phyloP scores from a whole-genome alignment of 2,888 invertebrate species.

The Chironomus tentans region DNA sequence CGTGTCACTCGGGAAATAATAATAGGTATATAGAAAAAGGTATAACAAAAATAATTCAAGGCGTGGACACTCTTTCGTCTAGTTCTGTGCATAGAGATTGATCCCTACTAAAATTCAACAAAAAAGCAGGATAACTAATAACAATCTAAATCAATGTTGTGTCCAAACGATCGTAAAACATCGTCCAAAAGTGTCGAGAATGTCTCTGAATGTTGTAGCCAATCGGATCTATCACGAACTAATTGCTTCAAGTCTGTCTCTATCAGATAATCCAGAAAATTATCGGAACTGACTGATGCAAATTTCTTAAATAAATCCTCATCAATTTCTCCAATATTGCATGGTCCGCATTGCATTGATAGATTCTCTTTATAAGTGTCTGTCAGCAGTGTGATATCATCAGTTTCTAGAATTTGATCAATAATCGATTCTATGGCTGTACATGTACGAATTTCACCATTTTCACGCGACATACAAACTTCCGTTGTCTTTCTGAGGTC shows the following conservation, averaged over 20 bases:
- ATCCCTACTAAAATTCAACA: no score
- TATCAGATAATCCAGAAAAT: conserved; percentile 52
- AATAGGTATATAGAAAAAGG: no score
- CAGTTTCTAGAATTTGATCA: conserved; percentile 53
- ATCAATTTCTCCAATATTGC: conserved; percentile 40
- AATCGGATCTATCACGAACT: conserved; percentile 52
- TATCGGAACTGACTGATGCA: conserved; percentile 44
- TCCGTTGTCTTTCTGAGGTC: conserved; percentile 2
- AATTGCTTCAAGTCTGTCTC: conserved; percentile 50
- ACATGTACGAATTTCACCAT: conserved; percentile 27
- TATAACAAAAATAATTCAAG: no score
- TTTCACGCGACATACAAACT: conserved; percentile 29
- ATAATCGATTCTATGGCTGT: conserved; percentile 47
- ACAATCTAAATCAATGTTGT: conserved; percentile 60
- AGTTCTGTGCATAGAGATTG: no score
- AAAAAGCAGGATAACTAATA: conserved; percentile 50
- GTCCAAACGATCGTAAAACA: conserved; percentile 54
- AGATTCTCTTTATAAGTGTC: conserved; percentile 44
- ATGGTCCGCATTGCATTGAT: conserved; percentile 35
- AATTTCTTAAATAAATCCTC: conserved; percentile 38
- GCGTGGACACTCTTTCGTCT: no score
- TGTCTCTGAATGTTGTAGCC: conserved; percentile 58
- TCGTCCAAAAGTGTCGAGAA: conserved; percentile 65
- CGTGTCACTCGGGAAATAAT: no score
- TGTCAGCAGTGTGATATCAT: conserved; percentile 53